Evolutionary conservation across 2,888 invertebrate genomes (phyloP).

Genomic region (Linnaemya tessellans): DNA sequence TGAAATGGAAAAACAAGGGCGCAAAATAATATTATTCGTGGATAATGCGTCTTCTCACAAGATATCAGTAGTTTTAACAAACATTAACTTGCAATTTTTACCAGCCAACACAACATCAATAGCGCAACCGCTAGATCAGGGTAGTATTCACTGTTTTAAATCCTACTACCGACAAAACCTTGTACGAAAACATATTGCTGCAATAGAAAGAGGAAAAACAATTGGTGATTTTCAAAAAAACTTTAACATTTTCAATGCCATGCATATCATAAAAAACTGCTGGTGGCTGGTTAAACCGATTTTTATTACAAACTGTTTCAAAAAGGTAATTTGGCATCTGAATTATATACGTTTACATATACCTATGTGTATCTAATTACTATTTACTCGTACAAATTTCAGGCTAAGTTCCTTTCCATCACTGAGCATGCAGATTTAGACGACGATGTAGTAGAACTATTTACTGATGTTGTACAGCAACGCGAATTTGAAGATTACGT

Average conservation of each 20-base stretch:
- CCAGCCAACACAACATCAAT: slow-evolving; percentile 66
- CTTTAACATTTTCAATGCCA: slow-evolving; percentile 53
- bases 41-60: slow-evolving; percentile 71
- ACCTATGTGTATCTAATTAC: too few relatives aligned
- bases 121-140: slow-evolving; percentile 66
- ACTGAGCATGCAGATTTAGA: too few relatives aligned
- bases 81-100: slow-evolving; percentile 65
- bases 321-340: slow-evolving; percentile 50
- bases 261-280: slow-evolving; percentile 60
- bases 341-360: too few relatives aligned
- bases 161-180: slow-evolving; percentile 64
- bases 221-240: slow-evolving; percentile 59
- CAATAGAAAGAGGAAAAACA: slow-evolving; percentile 64
- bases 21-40: slow-evolving; percentile 70
- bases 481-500: too few relatives aligned
- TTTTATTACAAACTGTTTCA: slow-evolving; percentile 64
- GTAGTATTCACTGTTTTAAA: slow-evolving; percentile 69
- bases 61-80: slow-evolving; percentile 54
- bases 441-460: too few relatives aligned
- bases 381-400: too few relatives aligned
- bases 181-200: slow-evolving; percentile 62
- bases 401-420: too few relatives aligned
- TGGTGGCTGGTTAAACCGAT: slow-evolving; percentile 65
- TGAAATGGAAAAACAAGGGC: slow-evolving; percentile 65
- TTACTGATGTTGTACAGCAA: too few relatives aligned